These are phyloP conservation scores for Palythoa caribaeorum DNA, from an alignment of 92 coral and sea anemone genomes.

Conservation along the genomic window DNA sequence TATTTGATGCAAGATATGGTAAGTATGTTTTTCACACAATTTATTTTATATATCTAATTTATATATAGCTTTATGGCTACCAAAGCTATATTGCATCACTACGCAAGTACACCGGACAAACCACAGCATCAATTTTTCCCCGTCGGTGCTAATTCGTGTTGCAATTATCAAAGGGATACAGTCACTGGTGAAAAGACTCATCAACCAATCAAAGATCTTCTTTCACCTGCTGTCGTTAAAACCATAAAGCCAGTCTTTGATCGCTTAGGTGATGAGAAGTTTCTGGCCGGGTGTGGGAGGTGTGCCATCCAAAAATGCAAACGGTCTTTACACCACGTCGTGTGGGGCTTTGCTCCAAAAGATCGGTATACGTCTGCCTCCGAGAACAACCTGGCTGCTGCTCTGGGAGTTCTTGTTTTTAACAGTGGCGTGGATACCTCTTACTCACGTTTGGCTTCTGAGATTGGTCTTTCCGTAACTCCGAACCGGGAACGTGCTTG, in stretches of 20 bases:
- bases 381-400: constrained; percentile 50
- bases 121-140: constrained; percentile 70
- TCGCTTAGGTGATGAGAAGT: constrained; percentile 57
- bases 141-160: constrained; percentile 55
- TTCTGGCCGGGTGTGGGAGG: constrained; percentile 60
- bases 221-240: constrained; percentile 53
- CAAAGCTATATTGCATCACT: constrained; percentile 62
- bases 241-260: constrained; percentile 61
- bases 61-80: too few species aligned
- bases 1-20: too few species aligned
- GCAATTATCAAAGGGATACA: constrained; percentile 63
- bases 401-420: constrained; percentile 58
- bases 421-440: constrained; percentile 60
- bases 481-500: constrained; percentile 34
- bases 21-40: too few species aligned
- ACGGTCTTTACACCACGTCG: constrained; percentile 63
- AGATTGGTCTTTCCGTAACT: constrained; percentile 39
- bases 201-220: constrained; percentile 40
- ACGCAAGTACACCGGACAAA: constrained; percentile 46
- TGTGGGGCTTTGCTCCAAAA: constrained; percentile 69
- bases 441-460: constrained; percentile 25
- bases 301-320: constrained; percentile 64
- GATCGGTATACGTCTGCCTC: constrained; percentile 59
- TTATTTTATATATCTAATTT: too few species aligned
- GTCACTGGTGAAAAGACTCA: constrained; percentile 29